A percentile compares a stretch with the other conserved stretches of the same genome.
phyloP scores from a whole-genome alignment of 2,797 vertebrate species.

The Chelidonichthys spinosus region DNA sequence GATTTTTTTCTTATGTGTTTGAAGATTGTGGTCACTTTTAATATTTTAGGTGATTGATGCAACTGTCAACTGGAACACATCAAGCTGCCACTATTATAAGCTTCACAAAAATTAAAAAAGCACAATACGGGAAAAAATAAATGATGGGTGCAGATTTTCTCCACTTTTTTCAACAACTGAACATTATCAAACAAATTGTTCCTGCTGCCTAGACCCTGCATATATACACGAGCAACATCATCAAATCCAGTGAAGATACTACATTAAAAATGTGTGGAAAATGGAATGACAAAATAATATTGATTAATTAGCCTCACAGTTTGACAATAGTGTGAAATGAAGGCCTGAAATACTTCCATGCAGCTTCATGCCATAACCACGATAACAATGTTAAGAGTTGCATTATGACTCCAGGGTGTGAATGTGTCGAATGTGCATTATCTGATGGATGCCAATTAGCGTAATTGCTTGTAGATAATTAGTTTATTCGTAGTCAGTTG shows the following conservation, averaged over 20 bases:
- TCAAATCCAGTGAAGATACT: slow-evolving; percentile 25
- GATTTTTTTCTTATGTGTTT: not conserved
- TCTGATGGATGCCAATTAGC: slow-evolving; percentile 54
- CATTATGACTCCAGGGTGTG: slow-evolving; percentile 51
- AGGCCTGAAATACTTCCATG: slow-evolving; percentile 40
- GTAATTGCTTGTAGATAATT: slow-evolving; percentile 65
- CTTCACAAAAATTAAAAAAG: slow-evolving; percentile 10
- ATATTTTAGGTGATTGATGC: slow-evolving; percentile 11
- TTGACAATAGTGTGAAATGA: slow-evolving; percentile 50
- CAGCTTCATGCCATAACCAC: slow-evolving; percentile 33
- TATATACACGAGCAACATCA: not conserved
- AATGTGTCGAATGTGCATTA: slow-evolving; percentile 50
- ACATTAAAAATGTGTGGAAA: slow-evolving; percentile 31
- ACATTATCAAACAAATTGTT: slow-evolving; percentile 21
- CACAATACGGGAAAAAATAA: not conserved
- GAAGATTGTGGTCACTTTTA: slow-evolving; percentile 1
- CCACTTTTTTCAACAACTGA: not conserved
- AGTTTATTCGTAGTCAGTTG: slow-evolving; percentile 37
- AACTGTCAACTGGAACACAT: not conserved
- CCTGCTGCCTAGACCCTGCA: not conserved
- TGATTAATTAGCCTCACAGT: slow-evolving; percentile 53
- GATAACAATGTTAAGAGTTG: slow-evolving; percentile 56
- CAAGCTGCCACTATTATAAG: not conserved
- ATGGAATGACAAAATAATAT: slow-evolving; percentile 42
- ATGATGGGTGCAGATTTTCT: not conserved